Evolutionary conservation across 1,140 invertebrate species (phyloP), one percentile per base, ranked within the genome.

Genomic region (Helicoverpa zea): DNA sequence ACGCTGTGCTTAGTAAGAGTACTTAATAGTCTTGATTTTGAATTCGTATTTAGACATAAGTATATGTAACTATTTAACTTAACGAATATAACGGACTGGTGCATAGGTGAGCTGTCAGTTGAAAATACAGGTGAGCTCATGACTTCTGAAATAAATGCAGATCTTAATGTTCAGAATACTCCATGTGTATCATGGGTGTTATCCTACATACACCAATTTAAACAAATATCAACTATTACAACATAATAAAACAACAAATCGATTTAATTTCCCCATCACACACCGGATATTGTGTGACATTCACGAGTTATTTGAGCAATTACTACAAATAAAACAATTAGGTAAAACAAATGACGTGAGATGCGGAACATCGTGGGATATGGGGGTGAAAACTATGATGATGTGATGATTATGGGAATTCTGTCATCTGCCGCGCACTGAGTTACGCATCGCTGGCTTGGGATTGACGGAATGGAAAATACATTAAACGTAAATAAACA

Each of bases 281-380:
- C 47, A 83, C 18, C 81, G 87, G 85, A 87, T 84, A 90, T 87
- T 83, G 78, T 83, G 61, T 87, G 87, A 85, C 86, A 87, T 85
- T 66, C 30, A 16, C 49, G 14, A 54, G n/a, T 87, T 83, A 79
- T 87, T 84, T 75, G 70, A 81, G 85, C 87, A 89, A 90, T 90
- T 91, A 90, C 75, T 74, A 83, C 79, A 88, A 86, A 89, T 91
- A 89, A 92, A 93, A 92, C 90, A 93, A 93, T 94, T 93, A 93
- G 35, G 58, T 79, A 68, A 79, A 80, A 91, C 61, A 88, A 90
- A 90, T 89, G 84, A 88, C 79, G 49, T 68, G 90, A 91, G 89
- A 90, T 89, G 87, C 73, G 59, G 75, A 72, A 81, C 51, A 82
- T 84, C 87, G 89, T 93, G 89, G 91, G 89, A 91, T 84, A 64